A percentile compares a stretch with the other conserved stretches of the same genome.
Evolutionary conservation across 2,888 invertebrate species (phyloP).

Genomic region (Micropterix aruncella): DNA sequence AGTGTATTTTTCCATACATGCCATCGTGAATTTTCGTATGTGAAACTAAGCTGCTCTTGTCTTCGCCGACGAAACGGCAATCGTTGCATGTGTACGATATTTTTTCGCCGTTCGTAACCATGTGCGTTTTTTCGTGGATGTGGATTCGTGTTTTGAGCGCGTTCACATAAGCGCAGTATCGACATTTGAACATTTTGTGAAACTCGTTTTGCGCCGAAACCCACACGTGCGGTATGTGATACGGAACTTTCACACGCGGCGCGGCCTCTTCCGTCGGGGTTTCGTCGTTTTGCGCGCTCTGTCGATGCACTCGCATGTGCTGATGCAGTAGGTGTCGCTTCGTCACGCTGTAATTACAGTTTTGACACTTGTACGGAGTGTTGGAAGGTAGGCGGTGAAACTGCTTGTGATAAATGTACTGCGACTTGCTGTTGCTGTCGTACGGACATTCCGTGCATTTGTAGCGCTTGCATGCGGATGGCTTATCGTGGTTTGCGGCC

Average conservation of each 20-base stretch:
- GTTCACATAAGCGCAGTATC: slow-evolving; percentile 73
- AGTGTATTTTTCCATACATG: slow-evolving; percentile 54
- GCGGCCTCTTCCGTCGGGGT: slow-evolving; percentile 38
- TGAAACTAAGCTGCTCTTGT: slow-evolving; percentile 51
- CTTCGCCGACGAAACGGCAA: slow-evolving; percentile 68
- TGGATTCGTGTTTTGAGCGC: slow-evolving; percentile 66
- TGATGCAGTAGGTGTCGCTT: slow-evolving; percentile 71
- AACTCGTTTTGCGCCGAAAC: slow-evolving; percentile 58
- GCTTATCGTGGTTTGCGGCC: slow-evolving; percentile 12
- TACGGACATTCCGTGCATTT: slow-evolving; percentile 72
- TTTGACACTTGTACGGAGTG: slow-evolving; percentile 65
- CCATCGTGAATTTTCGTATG: slow-evolving; percentile 66
- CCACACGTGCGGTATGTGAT: slow-evolving; percentile 65
- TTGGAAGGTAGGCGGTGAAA: slow-evolving; percentile 59
- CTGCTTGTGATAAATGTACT: slow-evolving; percentile 76
- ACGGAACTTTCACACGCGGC: slow-evolving; percentile 63
- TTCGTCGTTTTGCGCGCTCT: slow-evolving; percentile 27
- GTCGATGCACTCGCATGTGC: slow-evolving; percentile 63
- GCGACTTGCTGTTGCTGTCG: slow-evolving; percentile 73
- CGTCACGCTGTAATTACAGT: slow-evolving; percentile 73
- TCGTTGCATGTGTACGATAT: slow-evolving; percentile 51
- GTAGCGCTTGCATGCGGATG: slow-evolving; percentile 47
- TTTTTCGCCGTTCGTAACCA: slow-evolving; percentile 34
- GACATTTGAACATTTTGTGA: slow-evolving; percentile 73
- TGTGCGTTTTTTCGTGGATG: slow-evolving; percentile 75